Conservation (phyloP, 1,140 invertebrate species). For the Tenebrio molitor region DNA sequence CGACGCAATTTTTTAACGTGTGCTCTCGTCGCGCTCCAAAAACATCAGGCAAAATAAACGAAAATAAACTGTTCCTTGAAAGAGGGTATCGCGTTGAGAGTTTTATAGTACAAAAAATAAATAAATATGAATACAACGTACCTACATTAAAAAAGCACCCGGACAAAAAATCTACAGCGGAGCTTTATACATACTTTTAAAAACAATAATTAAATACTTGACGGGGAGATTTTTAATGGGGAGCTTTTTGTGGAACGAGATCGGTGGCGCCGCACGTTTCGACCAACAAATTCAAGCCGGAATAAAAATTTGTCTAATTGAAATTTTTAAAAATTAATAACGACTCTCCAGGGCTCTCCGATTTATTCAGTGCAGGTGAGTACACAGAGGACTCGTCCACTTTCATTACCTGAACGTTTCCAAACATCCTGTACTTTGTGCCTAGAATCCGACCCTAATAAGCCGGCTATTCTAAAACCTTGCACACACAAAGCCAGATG, state of each 20-base stretch:
- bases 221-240: constrained; percentile 4
- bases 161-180: not conserved
- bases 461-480: constrained; percentile 54
- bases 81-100: constrained; percentile 25
- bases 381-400: constrained; percentile 47
- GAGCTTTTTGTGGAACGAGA: not conserved
- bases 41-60: constrained; percentile 19
- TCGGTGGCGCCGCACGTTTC: too few species aligned
- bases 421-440: constrained; percentile 61
- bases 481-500: constrained; percentile 55
- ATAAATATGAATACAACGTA: not conserved
- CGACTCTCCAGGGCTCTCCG: not conserved
- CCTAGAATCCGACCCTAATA: constrained; percentile 58
- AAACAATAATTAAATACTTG: constrained; percentile 35
- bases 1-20: constrained; percentile 3
- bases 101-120: constrained; percentile 21
- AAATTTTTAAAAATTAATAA: constrained; percentile 6
- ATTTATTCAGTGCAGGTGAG: constrained; percentile 48
- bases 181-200: constrained; percentile 18
- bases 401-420: constrained; percentile 57
- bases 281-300: too few species aligned
- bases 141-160: not conserved
- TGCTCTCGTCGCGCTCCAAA: not conserved
- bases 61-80: constrained; percentile 7
- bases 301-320: constrained; percentile 1